Percentiles rank a stretch among this genome's conserved stretches.
phyloP scores from a whole-genome alignment of 2,888 invertebrate species.

The Hesperia comma region DNA sequence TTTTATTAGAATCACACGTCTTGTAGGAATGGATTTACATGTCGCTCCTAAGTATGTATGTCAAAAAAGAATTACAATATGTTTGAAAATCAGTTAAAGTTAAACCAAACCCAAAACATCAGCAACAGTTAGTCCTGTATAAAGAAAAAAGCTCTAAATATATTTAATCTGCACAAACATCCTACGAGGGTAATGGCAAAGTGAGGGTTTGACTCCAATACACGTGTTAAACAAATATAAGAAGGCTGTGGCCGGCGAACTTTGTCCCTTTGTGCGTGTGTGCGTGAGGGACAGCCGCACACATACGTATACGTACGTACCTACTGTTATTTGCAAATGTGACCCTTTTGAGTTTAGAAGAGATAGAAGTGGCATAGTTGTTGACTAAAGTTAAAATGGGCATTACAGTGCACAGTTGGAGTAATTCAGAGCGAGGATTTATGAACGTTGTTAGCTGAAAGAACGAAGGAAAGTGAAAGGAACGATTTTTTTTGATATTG shows the following conservation, averaged over 20 bases:
- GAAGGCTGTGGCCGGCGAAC: constrained; percentile 79
- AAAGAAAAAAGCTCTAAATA: no score
- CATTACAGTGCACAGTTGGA: background rate
- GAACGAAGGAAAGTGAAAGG: no score
- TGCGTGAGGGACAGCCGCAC: constrained; percentile 75
- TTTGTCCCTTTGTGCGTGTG: constrained; percentile 74
- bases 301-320: constrained; percentile 70
- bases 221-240: constrained; percentile 83
- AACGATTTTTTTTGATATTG: no score
- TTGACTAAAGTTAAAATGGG: background rate
- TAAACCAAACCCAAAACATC: no score
- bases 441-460: no score
- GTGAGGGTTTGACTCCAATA: constrained; percentile 67
- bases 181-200: constrained; percentile 59
- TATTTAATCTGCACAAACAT: constrained; percentile 47
- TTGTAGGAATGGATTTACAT: no score
- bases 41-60: no score
- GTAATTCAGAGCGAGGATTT: no score
- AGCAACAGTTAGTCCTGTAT: no score
- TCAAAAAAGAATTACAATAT: no score
- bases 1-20: no score
- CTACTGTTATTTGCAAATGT: constrained; percentile 79
- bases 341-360: constrained; percentile 56
- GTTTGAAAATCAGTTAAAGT: no score
- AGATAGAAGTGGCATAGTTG: constrained; percentile 36